These are phyloP conservation scores for Pollimyrus isidori DNA, from an alignment of 2,113 vertebrate species.

Conservation along the genomic window DNA sequence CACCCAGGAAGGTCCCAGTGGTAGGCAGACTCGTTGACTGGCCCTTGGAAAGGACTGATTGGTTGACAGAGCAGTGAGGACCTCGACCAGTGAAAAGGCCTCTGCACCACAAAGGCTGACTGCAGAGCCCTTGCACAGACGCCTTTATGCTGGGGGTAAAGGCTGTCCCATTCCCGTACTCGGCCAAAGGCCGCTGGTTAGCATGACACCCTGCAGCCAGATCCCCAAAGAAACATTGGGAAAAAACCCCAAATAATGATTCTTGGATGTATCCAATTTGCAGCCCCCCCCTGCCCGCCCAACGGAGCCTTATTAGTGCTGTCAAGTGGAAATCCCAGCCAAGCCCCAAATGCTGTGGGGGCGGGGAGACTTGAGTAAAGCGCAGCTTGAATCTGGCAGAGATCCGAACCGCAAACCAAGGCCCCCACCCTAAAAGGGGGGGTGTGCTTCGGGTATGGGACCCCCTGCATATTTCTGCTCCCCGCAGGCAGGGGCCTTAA, in stretches of 20 bases:
- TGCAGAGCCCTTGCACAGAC: neutral
- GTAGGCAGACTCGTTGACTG: neutral
- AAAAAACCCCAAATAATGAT: slow-evolving; percentile 2
- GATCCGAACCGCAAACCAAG: neutral
- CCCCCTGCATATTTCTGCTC: neutral
- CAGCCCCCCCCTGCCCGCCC: neutral
- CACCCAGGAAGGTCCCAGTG: neutral
- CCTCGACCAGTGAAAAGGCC: neutral
- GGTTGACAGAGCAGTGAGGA: neutral
- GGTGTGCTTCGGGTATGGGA: neutral
- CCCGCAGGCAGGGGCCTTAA: neutral
- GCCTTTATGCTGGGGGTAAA: neutral
- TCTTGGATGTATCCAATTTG: neutral
- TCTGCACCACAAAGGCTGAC: neutral
- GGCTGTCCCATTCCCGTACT: neutral
- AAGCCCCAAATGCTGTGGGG: neutral
- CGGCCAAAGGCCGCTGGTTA: neutral
- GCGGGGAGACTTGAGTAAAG: neutral
- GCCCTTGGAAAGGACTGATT: neutral
- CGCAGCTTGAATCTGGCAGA: neutral
- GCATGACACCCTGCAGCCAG: neutral
- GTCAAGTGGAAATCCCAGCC: slow-evolving; percentile 8
- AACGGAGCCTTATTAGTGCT: slow-evolving; percentile 8
- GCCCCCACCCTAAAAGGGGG: neutral
- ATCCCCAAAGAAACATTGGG: neutral